Base-by-base conservation (phyloP, 1,140 invertebrate genomes). In the Pseudobourletiella spinata region DNA sequence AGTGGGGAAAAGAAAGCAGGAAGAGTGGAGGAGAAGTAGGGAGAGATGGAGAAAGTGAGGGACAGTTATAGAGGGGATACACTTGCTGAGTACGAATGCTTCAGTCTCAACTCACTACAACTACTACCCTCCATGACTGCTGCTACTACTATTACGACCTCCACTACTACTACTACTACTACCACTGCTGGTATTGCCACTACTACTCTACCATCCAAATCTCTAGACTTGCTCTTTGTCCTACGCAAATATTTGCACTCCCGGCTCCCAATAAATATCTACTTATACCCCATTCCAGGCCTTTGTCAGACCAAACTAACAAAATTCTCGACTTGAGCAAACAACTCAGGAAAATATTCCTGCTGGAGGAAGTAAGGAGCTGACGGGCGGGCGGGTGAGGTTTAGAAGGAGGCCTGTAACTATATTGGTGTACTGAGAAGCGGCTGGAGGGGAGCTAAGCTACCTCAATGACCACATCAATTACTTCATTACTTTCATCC, bases 171-270 rank as follows among this genome's bases (percentile, higher is more conserved):
- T 39, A n/a, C 35, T 39, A 11, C 35, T 39, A 39, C 35, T 39
- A 39, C 35, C 35, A 11, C 35, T 39, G 11, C 35, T 39, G 11
- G 11, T 39, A n/a, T 39, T 39, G n/a, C 35, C n/a, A n/a, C 35
- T n/a, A n/a, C 8, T 39, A 39, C 35, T 8, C n/a, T 51, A 26
- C 24, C 48, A 26, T 51, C 48, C 48, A 26, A 51, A 51, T 51
- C 48, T 26, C 48, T 26, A 51, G 48, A 51, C 48, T 51, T 51
- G 48, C 48, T 51, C 48, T 51, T 51, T 51, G 48, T 51, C 48
- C 8, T 51, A 51, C 48, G 48, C 48, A 51, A 51, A 51, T 51
- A 51, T 51, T 51, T 51, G 48, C 48, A 24, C 24, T 51, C 8
- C 24, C 48, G 48, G 25, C 48, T 3, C 6, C 24, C 48, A 16